phyloP scores from a whole-genome alignment of 2,797 vertebrate species.

The Scleropages formosus region DNA sequence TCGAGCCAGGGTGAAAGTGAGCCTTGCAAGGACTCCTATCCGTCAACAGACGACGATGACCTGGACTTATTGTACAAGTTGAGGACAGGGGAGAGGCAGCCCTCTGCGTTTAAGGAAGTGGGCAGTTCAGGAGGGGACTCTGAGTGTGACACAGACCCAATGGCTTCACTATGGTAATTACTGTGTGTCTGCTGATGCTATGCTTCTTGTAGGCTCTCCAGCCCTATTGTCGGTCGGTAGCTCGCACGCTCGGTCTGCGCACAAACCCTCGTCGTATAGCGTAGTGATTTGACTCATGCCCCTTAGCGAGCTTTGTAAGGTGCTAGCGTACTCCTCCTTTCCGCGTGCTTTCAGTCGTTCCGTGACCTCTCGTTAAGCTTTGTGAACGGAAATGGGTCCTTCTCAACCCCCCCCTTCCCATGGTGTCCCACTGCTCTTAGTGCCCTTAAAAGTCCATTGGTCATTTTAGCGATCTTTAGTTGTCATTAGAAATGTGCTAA shows the following conservation, averaged over 20 bases:
- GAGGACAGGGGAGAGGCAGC: neutral
- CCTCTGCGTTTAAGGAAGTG: neutral
- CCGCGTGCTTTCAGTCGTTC: no score
- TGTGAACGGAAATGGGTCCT: no score
- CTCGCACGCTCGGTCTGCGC: neutral
- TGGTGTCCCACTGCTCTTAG: no score
- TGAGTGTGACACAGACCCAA: neutral
- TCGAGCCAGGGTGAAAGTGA: neutral
- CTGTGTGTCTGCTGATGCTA: no score
- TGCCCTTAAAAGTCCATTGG: no score
- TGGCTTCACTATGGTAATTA: neutral
- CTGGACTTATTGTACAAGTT: constrained; percentile 21
- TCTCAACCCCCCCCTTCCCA: no score
- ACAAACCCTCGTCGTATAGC: neutral
- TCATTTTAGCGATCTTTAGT: no score
- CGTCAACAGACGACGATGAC: constrained; percentile 12
- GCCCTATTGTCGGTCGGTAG: constrained; percentile 4
- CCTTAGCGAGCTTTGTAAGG: neutral
- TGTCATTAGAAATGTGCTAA: no score
- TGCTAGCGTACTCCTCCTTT: no score
- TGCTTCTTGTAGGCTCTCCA: neutral
- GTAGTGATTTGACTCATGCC: neutral
- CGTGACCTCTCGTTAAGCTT: no score
- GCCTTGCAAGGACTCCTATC: constrained; percentile 12
- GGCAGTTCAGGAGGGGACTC: neutral